phyloP scores from a whole-genome alignment of 2,113 vertebrate genomes.

The Cochlearius cochlearius region DNA sequence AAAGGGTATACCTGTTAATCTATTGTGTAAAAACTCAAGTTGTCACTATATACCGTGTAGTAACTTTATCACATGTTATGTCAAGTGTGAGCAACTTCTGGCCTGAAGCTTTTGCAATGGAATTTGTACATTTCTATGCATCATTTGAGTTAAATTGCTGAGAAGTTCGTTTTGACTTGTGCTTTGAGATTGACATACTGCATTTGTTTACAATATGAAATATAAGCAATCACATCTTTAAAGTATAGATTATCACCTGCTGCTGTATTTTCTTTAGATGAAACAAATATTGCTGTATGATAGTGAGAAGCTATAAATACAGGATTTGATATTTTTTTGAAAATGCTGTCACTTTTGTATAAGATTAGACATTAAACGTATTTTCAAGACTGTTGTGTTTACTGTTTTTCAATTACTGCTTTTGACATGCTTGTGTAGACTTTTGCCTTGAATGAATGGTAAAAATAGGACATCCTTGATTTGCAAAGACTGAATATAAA shows the following conservation, averaged over 20 bases:
- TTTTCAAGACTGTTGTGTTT: slow-evolving; percentile 71
- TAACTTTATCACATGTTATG: slow-evolving; percentile 68
- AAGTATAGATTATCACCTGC: slow-evolving; percentile 74
- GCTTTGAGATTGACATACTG: slow-evolving; percentile 70
- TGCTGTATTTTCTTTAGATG: slow-evolving; percentile 80
- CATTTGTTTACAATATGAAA: slow-evolving; percentile 74
- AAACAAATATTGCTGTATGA: slow-evolving; percentile 78
- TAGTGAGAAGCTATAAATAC: slow-evolving; percentile 78
- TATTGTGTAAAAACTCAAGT: slow-evolving; percentile 57
- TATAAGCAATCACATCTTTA: slow-evolving; percentile 74
- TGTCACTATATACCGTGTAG: slow-evolving; percentile 68
- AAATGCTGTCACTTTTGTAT: slow-evolving; percentile 81
- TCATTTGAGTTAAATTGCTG: slow-evolving; percentile 74
- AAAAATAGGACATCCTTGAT: slow-evolving; percentile 42
- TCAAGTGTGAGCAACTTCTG: slow-evolving; percentile 70
- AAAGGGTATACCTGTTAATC: slow-evolving; percentile 57
- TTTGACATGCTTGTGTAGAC: slow-evolving; percentile 60
- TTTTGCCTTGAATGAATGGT: slow-evolving; percentile 58
- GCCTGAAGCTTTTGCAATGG: slow-evolving; percentile 68
- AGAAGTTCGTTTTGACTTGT: slow-evolving; percentile 70
- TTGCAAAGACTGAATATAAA: slow-evolving; percentile 69
- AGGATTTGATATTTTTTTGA: slow-evolving; percentile 81
- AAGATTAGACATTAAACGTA: slow-evolving; percentile 75
- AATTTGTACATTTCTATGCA: slow-evolving; percentile 71
- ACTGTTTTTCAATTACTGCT: slow-evolving; percentile 51